Base-by-base conservation (phyloP, 1,140 invertebrate species). In the Chironomus tepperi region DNA sequence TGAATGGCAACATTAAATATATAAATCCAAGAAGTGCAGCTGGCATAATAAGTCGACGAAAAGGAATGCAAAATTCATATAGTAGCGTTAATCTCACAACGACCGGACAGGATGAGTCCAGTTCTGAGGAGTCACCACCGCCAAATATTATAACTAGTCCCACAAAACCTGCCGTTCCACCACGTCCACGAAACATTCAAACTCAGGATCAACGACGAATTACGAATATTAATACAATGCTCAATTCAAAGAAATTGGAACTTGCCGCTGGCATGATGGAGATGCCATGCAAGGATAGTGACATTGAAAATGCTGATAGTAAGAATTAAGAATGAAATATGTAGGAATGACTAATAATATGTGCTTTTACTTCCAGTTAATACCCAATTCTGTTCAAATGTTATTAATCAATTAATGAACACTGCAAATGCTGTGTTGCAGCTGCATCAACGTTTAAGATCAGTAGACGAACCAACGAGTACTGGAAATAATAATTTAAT, bases 81-180 rank as follows among this genome's bases (percentile, higher is more conserved):
- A 90, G 87, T 73, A 87, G 86, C 78, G 88, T 87, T 77, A 88
- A 89, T 82, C 83, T 91, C 76, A 87, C 87, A 78, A 85, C 87
- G 79, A 84, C 87, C 65, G 88, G 85, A 75, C 89, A 90, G 76
- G 91, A 93, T 79, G 91, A 93, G 82, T 90, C 91, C 43, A 90
- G 90, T 78, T 91, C 90, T 1, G 89, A 90, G 82, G 90, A 92
- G 76, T 83, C 74, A 79, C 76, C 77, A 75, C 77, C 79, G 76
- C 73, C 76, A 73, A 78, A 77, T 73, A 85, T 82, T 24, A 84
- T 82, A 19, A 82, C 82, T 72, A 84, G 84, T 76, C 82, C 81
- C 34, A 83, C 82, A 75, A 89, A 88, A 78, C 86, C 87, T 10
- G 83, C 84, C 64, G 85, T 88, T 47, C 86, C 87, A 72, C 88